Base-by-base conservation (phyloP, 1,140 invertebrate species). In the Aleiodes sp. region DNA sequence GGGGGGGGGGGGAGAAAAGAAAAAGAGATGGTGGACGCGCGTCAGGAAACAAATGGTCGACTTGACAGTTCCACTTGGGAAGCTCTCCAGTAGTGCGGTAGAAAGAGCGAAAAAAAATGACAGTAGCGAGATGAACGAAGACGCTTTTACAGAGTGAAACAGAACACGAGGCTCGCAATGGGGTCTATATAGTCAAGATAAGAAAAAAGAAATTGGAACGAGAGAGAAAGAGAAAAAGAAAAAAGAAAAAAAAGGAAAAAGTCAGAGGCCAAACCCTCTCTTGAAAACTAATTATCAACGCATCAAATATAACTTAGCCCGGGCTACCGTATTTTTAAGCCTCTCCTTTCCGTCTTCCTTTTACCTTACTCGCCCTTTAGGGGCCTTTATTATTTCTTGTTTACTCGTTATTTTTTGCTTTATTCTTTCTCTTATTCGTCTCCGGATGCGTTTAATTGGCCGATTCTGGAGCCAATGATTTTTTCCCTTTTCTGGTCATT, bases 271-370 rank as follows among this genome's bases (percentile, higher is more conserved):
- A 56, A 66, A 63, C 68, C 71, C 73, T 77, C 78, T 72, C 68
- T 73, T 67, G 75, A 76, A 81, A 82, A 84, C 82, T 84, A 84
- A 85, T 85, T 85, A 85, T 83, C 83, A 84, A 83, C 81, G 82
- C 84, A 84, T 85, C 82, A 85, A 84, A 84, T 84, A 83, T 84
- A 85, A 84, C 76, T 85, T 85, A 82, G 80, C 72, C 79, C 78
- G 77, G 76, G 84, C 84, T 86, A 86, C 84, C 75, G 83, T 86
- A 84, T 83, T 84, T 76, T 79, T 60, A 68, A 65, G 52, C 69
- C 52, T 16, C 28, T 26, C 52, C 46, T 62, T 66, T 63, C 46
- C n/a, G 14, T 57, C 33, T 70, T 57, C 29, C 59, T 70, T 65
- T 46, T 67, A 43, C 29, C 41, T 63, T 59, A 28, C 64, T 31